phyloP scores from a whole-genome alignment of 2,113 vertebrate species.

The Hymenochirus boettgeri region DNA sequence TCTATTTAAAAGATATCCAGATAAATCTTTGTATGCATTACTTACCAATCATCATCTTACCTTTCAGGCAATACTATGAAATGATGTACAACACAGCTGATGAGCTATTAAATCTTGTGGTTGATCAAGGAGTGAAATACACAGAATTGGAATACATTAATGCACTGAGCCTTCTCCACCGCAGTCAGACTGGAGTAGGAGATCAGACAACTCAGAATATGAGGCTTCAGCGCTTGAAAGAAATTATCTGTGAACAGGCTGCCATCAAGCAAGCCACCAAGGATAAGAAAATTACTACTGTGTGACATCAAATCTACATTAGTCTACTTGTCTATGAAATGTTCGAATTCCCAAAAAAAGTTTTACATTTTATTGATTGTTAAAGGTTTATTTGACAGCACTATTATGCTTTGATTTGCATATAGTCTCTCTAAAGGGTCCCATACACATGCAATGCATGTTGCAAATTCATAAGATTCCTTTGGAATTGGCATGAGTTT shows the following conservation, averaged over 20 bases:
- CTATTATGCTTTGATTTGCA: too few relatives aligned
- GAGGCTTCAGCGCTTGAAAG: conserved; percentile 89
- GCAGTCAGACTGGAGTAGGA: conserved; percentile 93
- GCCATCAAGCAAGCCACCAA: conserved; percentile 98
- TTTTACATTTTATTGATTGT: too few relatives aligned
- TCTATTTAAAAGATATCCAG: too few relatives aligned
- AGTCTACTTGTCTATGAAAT: too few relatives aligned
- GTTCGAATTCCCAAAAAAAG: too few relatives aligned
- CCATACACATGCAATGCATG: too few relatives aligned
- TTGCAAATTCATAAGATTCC: too few relatives aligned
- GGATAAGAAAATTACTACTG: conserved; percentile 97
- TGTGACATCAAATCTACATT: too few relatives aligned
- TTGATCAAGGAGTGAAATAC: conserved; percentile 97
- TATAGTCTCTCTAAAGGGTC: too few relatives aligned
- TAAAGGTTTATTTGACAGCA: too few relatives aligned
- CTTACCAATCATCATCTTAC: conserved; percentile 15
- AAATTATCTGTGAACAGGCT: conserved; percentile 96
- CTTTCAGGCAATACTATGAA: conserved; percentile 89
- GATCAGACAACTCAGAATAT: conserved; percentile 90
- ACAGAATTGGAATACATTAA: conserved; percentile 97
- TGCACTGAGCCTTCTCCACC: conserved; percentile 86
- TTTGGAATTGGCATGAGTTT: too few relatives aligned
- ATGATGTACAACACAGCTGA: conserved; percentile 97
- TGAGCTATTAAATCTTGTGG: conserved; percentile 92
- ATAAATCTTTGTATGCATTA: too few relatives aligned